Conservation (phyloP, 2,797 vertebrate genomes). For the Lates japonicus region DNA sequence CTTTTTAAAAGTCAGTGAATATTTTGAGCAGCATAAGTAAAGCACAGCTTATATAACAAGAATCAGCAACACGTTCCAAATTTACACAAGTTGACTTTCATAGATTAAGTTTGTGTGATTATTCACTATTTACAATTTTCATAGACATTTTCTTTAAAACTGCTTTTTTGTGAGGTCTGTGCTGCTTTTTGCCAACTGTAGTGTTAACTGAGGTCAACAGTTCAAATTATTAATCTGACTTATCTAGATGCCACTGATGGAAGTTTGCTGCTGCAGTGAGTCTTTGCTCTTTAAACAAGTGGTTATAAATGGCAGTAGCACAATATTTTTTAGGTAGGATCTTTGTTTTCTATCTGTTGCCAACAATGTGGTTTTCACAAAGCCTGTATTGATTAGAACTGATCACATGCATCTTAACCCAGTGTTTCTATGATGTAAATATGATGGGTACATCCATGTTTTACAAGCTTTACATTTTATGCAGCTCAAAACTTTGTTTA, state of each 20-base stretch:
- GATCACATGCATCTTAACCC: background rate
- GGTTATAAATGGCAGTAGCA: background rate
- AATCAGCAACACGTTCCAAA: background rate
- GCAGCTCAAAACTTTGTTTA: slow-evolving; percentile 29
- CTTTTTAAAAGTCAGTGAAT: background rate
- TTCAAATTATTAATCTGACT: background rate
- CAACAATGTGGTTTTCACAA: slow-evolving; percentile 51
- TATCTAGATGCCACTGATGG: background rate
- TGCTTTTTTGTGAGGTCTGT: background rate
- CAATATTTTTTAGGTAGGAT: background rate
- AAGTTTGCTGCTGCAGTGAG: background rate
- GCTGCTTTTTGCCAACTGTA: slow-evolving; percentile 11
- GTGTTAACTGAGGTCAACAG: background rate
- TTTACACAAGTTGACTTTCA: background rate
- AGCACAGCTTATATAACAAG: background rate
- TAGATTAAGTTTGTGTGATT: background rate
- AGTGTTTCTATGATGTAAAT: slow-evolving; percentile 24
- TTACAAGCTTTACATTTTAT: slow-evolving; percentile 35
- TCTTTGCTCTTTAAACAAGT: background rate
- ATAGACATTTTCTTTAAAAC: background rate
- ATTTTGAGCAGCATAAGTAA: too few species aligned
- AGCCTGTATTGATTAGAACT: slow-evolving; percentile 33
- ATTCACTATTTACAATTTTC: background rate
- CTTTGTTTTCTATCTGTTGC: slow-evolving; percentile 40
- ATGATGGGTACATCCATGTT: background rate